Evolutionary conservation across 2,888 invertebrate genomes (phyloP).

Genomic region (Lingula anatina): DNA sequence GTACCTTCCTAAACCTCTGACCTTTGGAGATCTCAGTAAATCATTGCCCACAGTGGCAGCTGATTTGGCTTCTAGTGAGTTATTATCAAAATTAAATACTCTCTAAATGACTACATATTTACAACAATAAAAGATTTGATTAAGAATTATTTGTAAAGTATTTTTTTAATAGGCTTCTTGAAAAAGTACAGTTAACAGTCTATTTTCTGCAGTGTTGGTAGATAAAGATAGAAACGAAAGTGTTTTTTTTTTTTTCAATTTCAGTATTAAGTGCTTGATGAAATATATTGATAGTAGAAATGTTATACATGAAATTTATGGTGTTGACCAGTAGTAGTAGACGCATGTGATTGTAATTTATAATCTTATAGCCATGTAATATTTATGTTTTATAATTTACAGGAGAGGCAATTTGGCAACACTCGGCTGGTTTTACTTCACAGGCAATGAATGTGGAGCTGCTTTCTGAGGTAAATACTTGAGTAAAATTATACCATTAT

Average conservation of each 20-base stretch:
- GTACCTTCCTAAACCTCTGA: slow-evolving; percentile 25
- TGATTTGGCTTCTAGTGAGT: slow-evolving; percentile 42
- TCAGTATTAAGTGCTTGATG: too few relatives aligned
- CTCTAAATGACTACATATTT: too few relatives aligned
- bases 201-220: too few relatives aligned
- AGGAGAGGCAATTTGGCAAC: slow-evolving; percentile 48
- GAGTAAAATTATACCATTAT: too few relatives aligned
- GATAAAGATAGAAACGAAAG: too few relatives aligned
- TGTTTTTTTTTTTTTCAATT: too few relatives aligned
- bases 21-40: slow-evolving; percentile 38
- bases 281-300: neutral
- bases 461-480: slow-evolving; percentile 26
- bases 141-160: too few relatives aligned
- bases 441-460: slow-evolving; percentile 36
- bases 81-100: too few relatives aligned
- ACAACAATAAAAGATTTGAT: too few relatives aligned
- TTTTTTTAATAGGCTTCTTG: too few relatives aligned
- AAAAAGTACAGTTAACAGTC: too few relatives aligned
- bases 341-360: neutral
- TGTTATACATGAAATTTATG: neutral
- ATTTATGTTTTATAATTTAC: slow-evolving; percentile 7
- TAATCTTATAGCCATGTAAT: neutral
- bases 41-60: slow-evolving; percentile 41
- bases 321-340: too few relatives aligned
- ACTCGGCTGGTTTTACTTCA: slow-evolving; percentile 34